These are phyloP conservation scores for Mormyrops boulengeri DNA, from an alignment of 2,797 vertebrate genomes.

Conservation along the genomic window DNA sequence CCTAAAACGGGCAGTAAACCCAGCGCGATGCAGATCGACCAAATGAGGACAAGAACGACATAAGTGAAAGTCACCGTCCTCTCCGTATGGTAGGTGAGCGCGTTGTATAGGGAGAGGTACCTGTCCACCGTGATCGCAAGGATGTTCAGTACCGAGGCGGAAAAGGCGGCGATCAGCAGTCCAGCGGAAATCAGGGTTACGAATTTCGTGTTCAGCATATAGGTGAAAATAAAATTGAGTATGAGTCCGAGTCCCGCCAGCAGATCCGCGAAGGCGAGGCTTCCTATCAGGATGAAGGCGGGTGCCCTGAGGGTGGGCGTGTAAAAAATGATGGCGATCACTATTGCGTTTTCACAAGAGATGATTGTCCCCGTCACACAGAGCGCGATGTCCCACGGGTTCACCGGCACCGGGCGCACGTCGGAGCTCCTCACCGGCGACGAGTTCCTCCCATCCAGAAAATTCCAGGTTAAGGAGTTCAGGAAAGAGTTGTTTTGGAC, in stretches of 20 bases:
- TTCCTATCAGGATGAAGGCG: slow-evolving; percentile 80
- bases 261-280: slow-evolving; percentile 76
- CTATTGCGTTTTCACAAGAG: slow-evolving; percentile 82
- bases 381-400: slow-evolving; percentile 80
- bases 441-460: slow-evolving; percentile 38
- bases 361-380: slow-evolving; percentile 81
- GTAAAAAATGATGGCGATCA: slow-evolving; percentile 80
- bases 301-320: slow-evolving; percentile 74
- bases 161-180: slow-evolving; percentile 77
- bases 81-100: slow-evolving; percentile 84
- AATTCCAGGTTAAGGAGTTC: slow-evolving; percentile 37
- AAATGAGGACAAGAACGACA: slow-evolving; percentile 68
- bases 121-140: slow-evolving; percentile 86
- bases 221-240: slow-evolving; percentile 75
- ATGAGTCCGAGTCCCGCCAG: slow-evolving; percentile 79
- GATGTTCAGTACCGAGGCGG: slow-evolving; percentile 78
- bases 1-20: slow-evolving; percentile 76
- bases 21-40: slow-evolving; percentile 66
- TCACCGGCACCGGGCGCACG: slow-evolving; percentile 49
- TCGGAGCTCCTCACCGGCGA: slow-evolving; percentile 27
- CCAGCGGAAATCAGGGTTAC: slow-evolving; percentile 69
- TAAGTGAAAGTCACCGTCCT: slow-evolving; percentile 75
- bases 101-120: slow-evolving; percentile 85
- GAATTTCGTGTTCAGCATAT: slow-evolving; percentile 64
- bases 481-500: slow-evolving; percentile 50